Conservation (phyloP, 2,888 invertebrate species). For the Cephus runcator region DNA sequence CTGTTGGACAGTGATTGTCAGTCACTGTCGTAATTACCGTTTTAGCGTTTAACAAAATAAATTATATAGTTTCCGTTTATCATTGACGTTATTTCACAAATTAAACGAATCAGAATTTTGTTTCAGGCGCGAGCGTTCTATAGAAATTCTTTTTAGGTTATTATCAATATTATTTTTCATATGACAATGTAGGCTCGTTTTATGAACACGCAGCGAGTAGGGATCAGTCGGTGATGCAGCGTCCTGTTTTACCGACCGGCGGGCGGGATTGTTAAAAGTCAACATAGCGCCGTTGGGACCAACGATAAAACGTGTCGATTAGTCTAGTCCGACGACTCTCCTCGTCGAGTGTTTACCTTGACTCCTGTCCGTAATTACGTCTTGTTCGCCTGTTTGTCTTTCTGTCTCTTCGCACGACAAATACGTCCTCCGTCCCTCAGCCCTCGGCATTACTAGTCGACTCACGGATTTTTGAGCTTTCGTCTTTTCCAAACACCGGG, state of each 20-base stretch:
- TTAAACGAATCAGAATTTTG: neutral
- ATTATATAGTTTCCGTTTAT: too few relatives aligned
- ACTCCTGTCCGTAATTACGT: slow-evolving; percentile 22
- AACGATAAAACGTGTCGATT: slow-evolving; percentile 43
- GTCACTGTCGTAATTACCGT: too few relatives aligned
- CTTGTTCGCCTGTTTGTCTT: slow-evolving; percentile 25
- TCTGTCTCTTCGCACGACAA: slow-evolving; percentile 17
- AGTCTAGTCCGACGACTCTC: slow-evolving; percentile 29
- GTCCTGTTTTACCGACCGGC: neutral
- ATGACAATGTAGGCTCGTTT: neutral
- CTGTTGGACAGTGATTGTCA: too few relatives aligned
- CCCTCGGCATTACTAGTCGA: neutral
- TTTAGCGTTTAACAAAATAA: too few relatives aligned
- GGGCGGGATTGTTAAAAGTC: neutral
- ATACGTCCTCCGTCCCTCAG: neutral
- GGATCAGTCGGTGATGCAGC: too few relatives aligned
- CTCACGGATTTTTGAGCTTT: neutral
- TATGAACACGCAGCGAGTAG: neutral
- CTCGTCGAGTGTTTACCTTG: slow-evolving; percentile 27
- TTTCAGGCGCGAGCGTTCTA: neutral
- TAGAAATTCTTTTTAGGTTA: neutral
- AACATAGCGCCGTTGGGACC: slow-evolving; percentile 35
- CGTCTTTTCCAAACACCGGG: neutral
- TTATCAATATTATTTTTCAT: neutral
- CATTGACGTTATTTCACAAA: neutral